Base-by-base conservation (phyloP, 1,140 invertebrate species). In the Drosophila rhopaloa region DNA sequence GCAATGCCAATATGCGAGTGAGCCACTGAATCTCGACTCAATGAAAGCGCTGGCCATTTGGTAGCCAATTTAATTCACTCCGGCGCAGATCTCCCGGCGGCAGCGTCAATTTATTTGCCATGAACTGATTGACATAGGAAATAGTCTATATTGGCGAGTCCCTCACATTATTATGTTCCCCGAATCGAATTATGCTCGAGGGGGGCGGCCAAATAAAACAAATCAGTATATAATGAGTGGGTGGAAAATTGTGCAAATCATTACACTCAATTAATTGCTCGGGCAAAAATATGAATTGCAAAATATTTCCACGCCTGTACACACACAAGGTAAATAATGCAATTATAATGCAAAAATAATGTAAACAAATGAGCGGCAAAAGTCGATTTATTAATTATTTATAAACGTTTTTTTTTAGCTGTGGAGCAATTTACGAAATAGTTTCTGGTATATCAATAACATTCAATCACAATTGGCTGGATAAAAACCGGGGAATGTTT, bases 331-430 rank as follows among this genome's bases (percentile, higher is more conserved):
- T 19, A 74, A 76, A 70, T 76, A 68, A 76, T 68, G 63, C 62
- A 77, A 76, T 76, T 76, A 76, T 77, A 68, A 68, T 77, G 73
- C 56, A 55, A 59, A 61, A 68, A 48, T 76, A 76, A 77, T 76
- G 72, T 67, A 76, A 47, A 53, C 60, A 76, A 57, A 76, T 56
- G 43, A 63, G 8, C 9, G n/a, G 13, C 32, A 3, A 32, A 38
- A 19, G 32, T 35, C 63, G 32, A 29, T 37, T 41, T 29, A 32
- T 4, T 11, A 70, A 41, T n/a, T 9, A 48, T 58, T 48, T 71
- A 47, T 56, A 16, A 46, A 14, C 19, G 37, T 38, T 13, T 66
- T 46, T 66, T 46, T 41, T 55, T 29, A 32, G 11, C 19, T 24
- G 8, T 8, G 5, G 16, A 7, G 19, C 7, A 37, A 32, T 38